A percentile compares a stretch with the other conserved stretches of the same genome.
Evolutionary conservation across 64 coral and sea anemone species (phyloP).

Genomic region (Catalaphyllia jardinei): DNA sequence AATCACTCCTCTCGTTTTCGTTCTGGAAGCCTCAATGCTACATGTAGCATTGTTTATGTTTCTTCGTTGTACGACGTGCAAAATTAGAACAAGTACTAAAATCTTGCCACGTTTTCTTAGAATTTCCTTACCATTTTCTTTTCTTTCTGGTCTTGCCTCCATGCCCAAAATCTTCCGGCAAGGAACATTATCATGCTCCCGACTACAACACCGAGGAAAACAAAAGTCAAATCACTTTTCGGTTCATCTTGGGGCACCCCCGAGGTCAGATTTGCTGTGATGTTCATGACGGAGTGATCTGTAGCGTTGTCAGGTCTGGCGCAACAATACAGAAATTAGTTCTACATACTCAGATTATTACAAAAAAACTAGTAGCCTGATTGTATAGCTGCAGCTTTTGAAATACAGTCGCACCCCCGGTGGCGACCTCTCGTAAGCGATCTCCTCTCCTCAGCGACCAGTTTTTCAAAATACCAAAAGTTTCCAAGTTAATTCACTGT

Average conservation of each 20-base stretch:
- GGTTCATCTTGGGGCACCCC: not conserved
- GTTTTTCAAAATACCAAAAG: too few relatives aligned
- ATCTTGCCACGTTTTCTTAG: too few relatives aligned
- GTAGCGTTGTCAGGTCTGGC: not conserved
- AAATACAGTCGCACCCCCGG: too few relatives aligned
- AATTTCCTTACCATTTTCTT: not conserved
- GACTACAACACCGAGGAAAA: not conserved
- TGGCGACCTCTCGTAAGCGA: too few relatives aligned
- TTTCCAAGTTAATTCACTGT: too few relatives aligned
- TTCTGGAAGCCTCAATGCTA: too few relatives aligned
- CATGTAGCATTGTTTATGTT: not conserved
- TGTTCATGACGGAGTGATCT: not conserved
- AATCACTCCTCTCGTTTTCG: too few relatives aligned
- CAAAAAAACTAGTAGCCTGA: not conserved
- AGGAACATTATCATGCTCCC: not conserved
- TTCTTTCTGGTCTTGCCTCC: conserved; percentile 5
- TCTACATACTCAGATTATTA: not conserved
- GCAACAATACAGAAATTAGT: not conserved
- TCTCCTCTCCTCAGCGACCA: too few relatives aligned
- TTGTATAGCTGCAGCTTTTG: too few relatives aligned
- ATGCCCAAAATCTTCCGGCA: not conserved
- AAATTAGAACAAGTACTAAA: too few relatives aligned
- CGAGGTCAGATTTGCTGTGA: not conserved
- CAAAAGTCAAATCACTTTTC: conserved; percentile 19
- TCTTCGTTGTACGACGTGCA: too few relatives aligned